A percentile compares a stretch with the other conserved stretches of the same genome.
These are phyloP conservation scores for Phrynosoma platyrhinos DNA, from an alignment of 2,113 vertebrate genomes.

Conservation along the genomic window DNA sequence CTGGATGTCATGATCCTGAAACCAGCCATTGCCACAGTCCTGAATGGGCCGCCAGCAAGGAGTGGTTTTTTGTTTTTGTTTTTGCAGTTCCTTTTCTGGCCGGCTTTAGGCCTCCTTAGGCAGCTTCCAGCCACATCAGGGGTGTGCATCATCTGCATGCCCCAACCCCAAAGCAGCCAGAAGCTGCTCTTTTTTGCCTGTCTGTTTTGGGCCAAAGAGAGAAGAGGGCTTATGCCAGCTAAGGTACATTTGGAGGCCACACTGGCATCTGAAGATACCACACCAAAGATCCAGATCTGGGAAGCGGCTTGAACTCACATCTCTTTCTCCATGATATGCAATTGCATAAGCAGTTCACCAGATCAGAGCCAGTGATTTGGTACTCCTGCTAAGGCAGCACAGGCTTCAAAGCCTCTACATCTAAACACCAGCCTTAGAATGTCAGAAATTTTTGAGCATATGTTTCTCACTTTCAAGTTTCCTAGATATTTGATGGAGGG, in stretches of 20 bases:
- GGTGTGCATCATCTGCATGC: no score
- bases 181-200: no score
- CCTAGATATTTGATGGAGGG: neutral
- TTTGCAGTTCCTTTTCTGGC: no score
- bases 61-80: no score
- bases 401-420: rapidly evolving
- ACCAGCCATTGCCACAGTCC: no score
- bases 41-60: no score
- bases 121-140: no score
- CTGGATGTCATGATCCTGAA: no score
- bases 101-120: no score
- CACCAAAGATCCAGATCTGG: neutral
- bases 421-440: neutral
- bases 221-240: neutral
- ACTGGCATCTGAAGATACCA: neutral
- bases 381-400: conserved; percentile 14
- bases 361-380: neutral
- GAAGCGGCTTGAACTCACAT: neutral
- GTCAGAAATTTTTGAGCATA: neutral
- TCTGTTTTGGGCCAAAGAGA: neutral
- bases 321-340: neutral
- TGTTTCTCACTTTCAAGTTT: neutral
- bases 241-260: neutral
- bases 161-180: no score
- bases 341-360: neutral